A percentile compares a stretch with the other conserved stretches of the same genome.
Evolutionary conservation across 2,113 vertebrate genomes (phyloP).

Genomic region (Pyrgilauda ruficollis): DNA sequence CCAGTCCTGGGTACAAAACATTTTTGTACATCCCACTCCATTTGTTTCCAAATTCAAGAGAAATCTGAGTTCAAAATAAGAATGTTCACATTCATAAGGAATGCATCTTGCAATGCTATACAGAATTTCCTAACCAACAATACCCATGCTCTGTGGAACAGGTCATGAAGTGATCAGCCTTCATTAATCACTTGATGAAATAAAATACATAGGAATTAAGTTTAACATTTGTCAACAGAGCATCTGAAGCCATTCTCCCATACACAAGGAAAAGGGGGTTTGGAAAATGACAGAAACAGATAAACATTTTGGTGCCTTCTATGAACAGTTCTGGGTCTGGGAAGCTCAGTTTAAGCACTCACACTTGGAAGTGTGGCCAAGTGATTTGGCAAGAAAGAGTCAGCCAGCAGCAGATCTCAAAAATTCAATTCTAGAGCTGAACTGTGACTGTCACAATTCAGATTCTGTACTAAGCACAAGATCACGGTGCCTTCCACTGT

Average conservation of each 20-base stretch:
- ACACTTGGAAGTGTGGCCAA: neutral
- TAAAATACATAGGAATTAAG: neutral
- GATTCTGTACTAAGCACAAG: neutral
- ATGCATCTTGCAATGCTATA: neutral
- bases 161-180: neutral
- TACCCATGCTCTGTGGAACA: neutral
- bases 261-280: neutral
- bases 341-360: neutral
- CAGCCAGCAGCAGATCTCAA: neutral
- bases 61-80: neutral
- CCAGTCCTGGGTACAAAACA: neutral
- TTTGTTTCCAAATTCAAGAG: neutral
- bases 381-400: neutral
- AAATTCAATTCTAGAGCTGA: neutral
- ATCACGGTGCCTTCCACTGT: neutral
- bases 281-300: neutral
- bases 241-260: neutral
- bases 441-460: neutral
- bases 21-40: neutral
- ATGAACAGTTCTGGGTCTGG: neutral
- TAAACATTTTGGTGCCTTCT: neutral
- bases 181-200: neutral
- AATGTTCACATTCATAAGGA: neutral
- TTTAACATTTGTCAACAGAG: neutral
- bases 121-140: neutral